A percentile compares a stretch with the other conserved stretches of the same genome.
Evolutionary conservation across 2,888 invertebrate genomes (phyloP).

Genomic region (Pyrrhia umbra): DNA sequence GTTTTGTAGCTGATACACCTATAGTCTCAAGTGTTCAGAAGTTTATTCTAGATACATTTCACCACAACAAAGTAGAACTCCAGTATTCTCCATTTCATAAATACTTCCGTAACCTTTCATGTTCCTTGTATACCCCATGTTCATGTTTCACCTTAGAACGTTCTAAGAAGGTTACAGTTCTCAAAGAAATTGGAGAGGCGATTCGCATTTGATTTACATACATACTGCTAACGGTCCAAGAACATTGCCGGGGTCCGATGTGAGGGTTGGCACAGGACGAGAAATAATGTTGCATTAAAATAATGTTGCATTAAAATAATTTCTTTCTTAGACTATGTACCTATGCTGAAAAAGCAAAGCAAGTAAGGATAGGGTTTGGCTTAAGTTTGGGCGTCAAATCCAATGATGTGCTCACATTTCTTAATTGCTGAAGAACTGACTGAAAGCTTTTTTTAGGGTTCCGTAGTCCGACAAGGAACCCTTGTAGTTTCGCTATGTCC

Average conservation of each 20-base stretch:
- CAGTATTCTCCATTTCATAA: slow-evolving; percentile 4
- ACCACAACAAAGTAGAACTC: neutral
- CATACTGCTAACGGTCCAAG: slow-evolving; percentile 38
- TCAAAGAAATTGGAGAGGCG: slow-evolving; percentile 45
- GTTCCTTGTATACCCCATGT: neutral
- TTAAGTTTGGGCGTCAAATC: no score
- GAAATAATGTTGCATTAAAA: slow-evolving; percentile 24
- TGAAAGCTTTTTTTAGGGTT: no score
- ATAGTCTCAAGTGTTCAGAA: no score
- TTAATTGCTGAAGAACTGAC: no score
- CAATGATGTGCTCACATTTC: no score
- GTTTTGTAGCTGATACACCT: no score
- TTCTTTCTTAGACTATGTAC: slow-evolving; percentile 10
- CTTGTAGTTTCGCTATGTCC: no score
- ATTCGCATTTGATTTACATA: slow-evolving; percentile 57
- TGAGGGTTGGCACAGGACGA: slow-evolving; percentile 45
- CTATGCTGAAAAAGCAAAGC: neutral
- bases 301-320: slow-evolving; percentile 20
- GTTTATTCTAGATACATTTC: no score
- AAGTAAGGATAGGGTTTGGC: no score
- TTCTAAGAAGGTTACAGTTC: slow-evolving; percentile 14
- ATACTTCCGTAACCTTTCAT: slow-evolving; percentile 15
- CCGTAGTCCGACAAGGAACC: no score
- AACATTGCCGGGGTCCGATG: slow-evolving; percentile 33
- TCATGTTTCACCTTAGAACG: slow-evolving; percentile 18